Evolutionary conservation across 2,797 vertebrate species (phyloP), one percentile per base, ranked within the genome.

Genomic region (Syncerus caffer): DNA sequence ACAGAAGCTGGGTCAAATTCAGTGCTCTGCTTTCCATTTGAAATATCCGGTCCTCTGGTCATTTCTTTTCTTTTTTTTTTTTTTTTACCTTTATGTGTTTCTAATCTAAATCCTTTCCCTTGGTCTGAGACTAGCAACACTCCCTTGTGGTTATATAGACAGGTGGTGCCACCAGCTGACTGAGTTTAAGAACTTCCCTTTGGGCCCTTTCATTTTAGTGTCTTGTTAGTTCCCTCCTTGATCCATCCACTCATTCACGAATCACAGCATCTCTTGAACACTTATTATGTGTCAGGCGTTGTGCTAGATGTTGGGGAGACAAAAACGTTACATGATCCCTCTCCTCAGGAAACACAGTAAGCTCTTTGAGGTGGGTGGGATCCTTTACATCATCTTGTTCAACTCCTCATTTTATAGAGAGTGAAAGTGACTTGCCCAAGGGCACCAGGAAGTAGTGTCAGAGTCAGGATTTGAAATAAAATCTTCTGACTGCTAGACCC

Each of bases 131-230:
- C 25, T 17, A 19, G 2, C 31, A 50, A 57, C 21, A 6, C n/a
- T n/a, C 67, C 15, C 31, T 89, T 58, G 71, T 34, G 38, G 42
- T 90, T 93, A 31, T 51, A 2, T 23, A 76, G 42, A 90, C 47
- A 91, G 85, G 45, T 51, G 71, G 58, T 94, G 93, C 93, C 96
- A 94, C 95, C 95, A 83, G 27, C 93, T 86, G 86, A 87, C 42
- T 27, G 1, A 17, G 11, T 57, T n/a, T 29, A 17, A 74, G 84
- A 96, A 89, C 62, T 45, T 90, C 67, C 55, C 23, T 55, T 79
- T 23, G 90, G 50, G 67, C 6, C 50, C 19, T 60, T 62, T n/a
- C 15, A 31, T 53, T 85, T 90, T 12, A 53, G 31, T 34, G 64
- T 62, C 82, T 89, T 38, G 16, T 38, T 78, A n/a, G 5, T 53